Evolutionary conservation across 2,888 invertebrate genomes (phyloP), one percentile per base, ranked within the genome.

Genomic region (Eupithecia abbreviata): DNA sequence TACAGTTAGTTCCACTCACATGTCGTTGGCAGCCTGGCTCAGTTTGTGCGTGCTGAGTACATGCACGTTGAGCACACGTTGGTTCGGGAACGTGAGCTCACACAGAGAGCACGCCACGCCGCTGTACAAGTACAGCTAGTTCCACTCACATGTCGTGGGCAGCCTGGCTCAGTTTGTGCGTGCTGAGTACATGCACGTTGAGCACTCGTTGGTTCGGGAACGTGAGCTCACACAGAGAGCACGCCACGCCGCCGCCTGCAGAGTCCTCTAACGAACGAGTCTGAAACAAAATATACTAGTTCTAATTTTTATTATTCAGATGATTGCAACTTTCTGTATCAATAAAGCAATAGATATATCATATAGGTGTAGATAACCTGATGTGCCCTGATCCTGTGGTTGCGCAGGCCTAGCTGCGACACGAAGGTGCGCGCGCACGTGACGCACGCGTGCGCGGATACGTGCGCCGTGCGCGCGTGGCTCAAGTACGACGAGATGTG

Each of bases 391-490:
- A 65, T 9, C 15, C 72, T 13, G 41, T 72, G 72, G n/a, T 49
- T 66, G n/a, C 30, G 41, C 10, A 72, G 66, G 0, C 72, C 72
- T 5, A 47, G 7, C 10, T 47, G 41, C 2, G 72, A 72, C 5
- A 72, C 10, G 18, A 72, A 72, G 0, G 72, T 72, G 15, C 66
- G 45, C 15, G 72, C 72, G 42, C 72, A 72, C 10, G 65, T 49
- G 12, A 72, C 65, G 41, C 72, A 72, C 49, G 47, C 72, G 66
- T 72, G 72, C 15, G 30, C 41, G 0, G 72, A 49, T 6, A 66
- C 49, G 72, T 72, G 72, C 42, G 66, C 41, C 65, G 72, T 72
- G 18, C 72, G 72, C n/a, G 43, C 43, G 72, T 72, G 72, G 9
- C 41, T 47, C 2, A 66, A 15, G 41, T 65, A 72, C 49, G 72